These are phyloP conservation scores for Avahi laniger DNA, from an alignment of 2,797 vertebrate genomes.

Conservation along the genomic window DNA sequence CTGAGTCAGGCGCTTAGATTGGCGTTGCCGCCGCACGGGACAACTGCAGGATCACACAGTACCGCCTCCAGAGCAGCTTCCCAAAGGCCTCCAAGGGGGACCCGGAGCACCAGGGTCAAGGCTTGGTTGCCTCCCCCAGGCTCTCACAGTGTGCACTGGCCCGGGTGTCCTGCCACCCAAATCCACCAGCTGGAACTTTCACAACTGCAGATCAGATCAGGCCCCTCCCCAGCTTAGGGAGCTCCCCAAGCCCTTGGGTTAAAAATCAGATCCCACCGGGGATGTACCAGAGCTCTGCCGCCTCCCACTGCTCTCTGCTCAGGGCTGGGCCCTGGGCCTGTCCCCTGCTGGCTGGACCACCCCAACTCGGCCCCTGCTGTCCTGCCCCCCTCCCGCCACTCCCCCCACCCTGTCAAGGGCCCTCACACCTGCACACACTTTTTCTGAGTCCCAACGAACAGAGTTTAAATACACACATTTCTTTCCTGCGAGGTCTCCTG, in stretches of 20 bases:
- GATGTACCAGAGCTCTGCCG: neutral
- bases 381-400: neutral
- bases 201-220: neutral
- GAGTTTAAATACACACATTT: neutral
- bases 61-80: neutral
- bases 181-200: neutral
- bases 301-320: neutral
- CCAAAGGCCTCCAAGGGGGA: neutral
- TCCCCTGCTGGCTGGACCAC: neutral
- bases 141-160: neutral
- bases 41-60: neutral
- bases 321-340: neutral
- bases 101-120: neutral
- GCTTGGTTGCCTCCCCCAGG: neutral
- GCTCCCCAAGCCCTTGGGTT: neutral
- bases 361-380: neutral
- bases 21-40: fast-evolving
- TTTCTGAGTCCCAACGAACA: neutral
- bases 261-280: neutral
- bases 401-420: neutral
- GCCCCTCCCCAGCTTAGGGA: no score
- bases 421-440: neutral
- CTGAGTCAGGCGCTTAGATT: neutral
- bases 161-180: neutral
- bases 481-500: neutral